A percentile compares a stretch with the other conserved stretches of the same genome.
Evolutionary conservation across 1,140 invertebrate genomes (phyloP).

Genomic region (Maconellicoccus hirsutus): DNA sequence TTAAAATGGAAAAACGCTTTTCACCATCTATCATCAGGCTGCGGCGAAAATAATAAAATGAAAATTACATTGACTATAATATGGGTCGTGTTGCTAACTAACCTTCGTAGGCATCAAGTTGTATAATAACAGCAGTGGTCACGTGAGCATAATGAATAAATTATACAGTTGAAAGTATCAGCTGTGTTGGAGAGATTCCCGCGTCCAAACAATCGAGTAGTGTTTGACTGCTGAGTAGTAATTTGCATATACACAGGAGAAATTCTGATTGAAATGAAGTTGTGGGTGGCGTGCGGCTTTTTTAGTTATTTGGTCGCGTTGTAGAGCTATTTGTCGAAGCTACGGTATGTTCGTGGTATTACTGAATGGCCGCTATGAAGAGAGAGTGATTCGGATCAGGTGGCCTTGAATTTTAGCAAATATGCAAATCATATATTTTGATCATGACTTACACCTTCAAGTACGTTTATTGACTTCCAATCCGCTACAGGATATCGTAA

Average conservation of each 20-base stretch:
- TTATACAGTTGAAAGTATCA: slow-evolving; percentile 14
- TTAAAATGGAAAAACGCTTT: neutral
- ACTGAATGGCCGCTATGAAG: no score
- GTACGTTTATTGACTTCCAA: no score
- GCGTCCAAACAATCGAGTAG: slow-evolving; percentile 12
- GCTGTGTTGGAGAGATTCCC: neutral
- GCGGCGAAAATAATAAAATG: neutral
- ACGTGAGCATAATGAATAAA: slow-evolving; percentile 16
- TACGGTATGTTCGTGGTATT: no score
- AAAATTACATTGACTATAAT: slow-evolving; percentile 1
- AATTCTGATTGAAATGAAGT: slow-evolving; percentile 18
- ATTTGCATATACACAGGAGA: slow-evolving; percentile 15
- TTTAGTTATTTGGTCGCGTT: neutral
- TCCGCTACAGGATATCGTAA: no score
- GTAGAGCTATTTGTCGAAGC: no score
- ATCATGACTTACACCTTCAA: no score
- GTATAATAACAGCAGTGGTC: neutral
- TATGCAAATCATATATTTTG: no score
- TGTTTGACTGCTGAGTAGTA: neutral
- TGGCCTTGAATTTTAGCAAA: no score
- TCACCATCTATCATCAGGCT: neutral
- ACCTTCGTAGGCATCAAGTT: slow-evolving; percentile 1
- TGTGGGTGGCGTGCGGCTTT: neutral
- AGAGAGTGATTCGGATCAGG: no score
- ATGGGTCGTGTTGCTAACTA: slow-evolving; percentile 7